Percentiles rank a stretch among this genome's conserved stretches.
These are phyloP conservation scores for Uloborus diversus DNA, from an alignment of 1,140 invertebrate species.

Conservation along the genomic window DNA sequence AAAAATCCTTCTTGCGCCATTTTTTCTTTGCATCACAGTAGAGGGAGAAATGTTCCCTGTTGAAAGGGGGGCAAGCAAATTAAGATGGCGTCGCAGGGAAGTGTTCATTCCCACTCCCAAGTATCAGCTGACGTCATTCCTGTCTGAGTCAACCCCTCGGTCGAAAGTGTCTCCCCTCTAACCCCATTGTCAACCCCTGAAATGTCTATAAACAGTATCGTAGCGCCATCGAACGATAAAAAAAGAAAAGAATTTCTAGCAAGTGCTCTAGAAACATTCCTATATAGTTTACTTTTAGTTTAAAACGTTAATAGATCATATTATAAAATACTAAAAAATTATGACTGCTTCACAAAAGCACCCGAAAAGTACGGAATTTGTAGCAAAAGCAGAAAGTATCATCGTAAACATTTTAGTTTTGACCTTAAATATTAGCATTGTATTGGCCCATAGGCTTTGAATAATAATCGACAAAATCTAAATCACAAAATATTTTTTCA, in stretches of 20 bases:
- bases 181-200: background rate
- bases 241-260: slow-evolving; percentile 2
- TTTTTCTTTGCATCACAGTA: no score
- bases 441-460: no score
- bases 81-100: slow-evolving; percentile 19
- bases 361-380: no score
- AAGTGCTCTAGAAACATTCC: background rate
- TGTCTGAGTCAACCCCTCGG: background rate
- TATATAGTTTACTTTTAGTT: background rate
- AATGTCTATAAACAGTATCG: slow-evolving; percentile 27
- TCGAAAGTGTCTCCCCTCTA: background rate
- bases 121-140: slow-evolving; percentile 25
- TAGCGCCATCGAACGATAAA: slow-evolving; percentile 49
- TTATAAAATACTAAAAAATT: background rate
- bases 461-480: no score
- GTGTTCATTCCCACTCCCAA: background rate
- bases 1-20: no score
- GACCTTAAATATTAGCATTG: no score
- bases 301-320: background rate
- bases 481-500: no score
- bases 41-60: no score
- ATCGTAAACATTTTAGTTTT: no score
- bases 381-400: no score
- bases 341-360: no score
- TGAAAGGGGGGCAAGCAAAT: background rate